Conservation (phyloP, 2,888 invertebrate species). For the Aelia acuminata region DNA sequence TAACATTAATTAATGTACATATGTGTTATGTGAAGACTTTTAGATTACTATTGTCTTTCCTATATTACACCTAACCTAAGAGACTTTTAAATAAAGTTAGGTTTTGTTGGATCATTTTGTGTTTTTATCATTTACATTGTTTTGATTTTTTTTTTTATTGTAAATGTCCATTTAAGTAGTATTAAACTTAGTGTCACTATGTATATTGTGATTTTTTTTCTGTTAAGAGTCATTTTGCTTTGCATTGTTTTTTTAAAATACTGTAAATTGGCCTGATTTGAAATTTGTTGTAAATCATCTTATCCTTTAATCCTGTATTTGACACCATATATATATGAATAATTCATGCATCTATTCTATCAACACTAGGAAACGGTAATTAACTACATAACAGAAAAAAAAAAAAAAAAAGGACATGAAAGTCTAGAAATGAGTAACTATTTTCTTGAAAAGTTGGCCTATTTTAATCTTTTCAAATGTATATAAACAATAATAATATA, state of each 20-base stretch:
- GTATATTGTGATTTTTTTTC: not conserved
- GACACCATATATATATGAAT: conserved; percentile 6
- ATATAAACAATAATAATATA: conserved; percentile 45
- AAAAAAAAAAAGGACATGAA: too few species aligned
- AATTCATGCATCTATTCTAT: not conserved
- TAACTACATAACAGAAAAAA: conserved; percentile 32
- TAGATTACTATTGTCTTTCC: conserved; percentile 60
- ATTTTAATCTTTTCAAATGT: conserved; percentile 57
- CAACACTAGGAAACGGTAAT: conserved; percentile 1
- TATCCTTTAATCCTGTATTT: not conserved
- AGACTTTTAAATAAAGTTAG: conserved; percentile 30
- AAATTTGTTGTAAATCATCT: not conserved
- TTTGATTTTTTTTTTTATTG: not conserved
- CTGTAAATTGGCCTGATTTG: conserved; percentile 21
- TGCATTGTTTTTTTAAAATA: conserved; percentile 8
- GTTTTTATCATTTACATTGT: conserved; percentile 11
- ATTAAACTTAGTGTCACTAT: not conserved
- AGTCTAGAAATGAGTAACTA: conserved; percentile 50
- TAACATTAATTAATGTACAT: conserved; percentile 22
- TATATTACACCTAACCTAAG: conserved; percentile 56
- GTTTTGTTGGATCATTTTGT: conserved; percentile 37
- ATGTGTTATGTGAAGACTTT: conserved; percentile 58
- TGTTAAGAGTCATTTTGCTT: not conserved
- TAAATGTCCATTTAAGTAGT: conserved; percentile 21
- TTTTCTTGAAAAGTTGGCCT: conserved; percentile 59